These are phyloP conservation scores for Cyprinella venusta DNA, from an alignment of 2,797 vertebrate species.

Conservation along the genomic window DNA sequence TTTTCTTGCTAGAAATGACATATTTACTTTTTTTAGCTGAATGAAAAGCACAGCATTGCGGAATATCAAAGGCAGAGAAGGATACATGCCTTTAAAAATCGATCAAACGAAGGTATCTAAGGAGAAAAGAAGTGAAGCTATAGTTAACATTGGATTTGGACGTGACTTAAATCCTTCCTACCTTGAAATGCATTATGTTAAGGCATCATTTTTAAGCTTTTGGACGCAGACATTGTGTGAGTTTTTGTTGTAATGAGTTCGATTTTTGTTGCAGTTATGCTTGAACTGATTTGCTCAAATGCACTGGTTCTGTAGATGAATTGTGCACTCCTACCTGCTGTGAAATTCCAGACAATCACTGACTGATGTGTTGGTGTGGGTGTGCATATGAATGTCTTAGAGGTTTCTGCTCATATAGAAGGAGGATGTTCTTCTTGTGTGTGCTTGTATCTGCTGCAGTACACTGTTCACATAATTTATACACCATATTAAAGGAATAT, in stretches of 20 bases:
- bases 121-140: not conserved
- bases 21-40: not conserved
- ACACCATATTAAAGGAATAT: not conserved
- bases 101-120: not conserved
- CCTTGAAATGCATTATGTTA: not conserved
- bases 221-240: not conserved
- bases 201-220: not conserved
- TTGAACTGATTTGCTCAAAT: not conserved
- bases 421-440: not conserved
- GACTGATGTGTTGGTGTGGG: constrained; percentile 12
- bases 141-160: not conserved
- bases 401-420: constrained; percentile 2
- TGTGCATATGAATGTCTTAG: constrained; percentile 31
- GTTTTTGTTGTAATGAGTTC: not conserved
- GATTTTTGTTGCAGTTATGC: not conserved
- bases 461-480: constrained; percentile 9
- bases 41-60: not conserved
- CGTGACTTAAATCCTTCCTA: not conserved
- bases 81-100: not conserved
- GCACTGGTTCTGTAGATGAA: constrained; percentile 3
- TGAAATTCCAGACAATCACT: constrained; percentile 12
- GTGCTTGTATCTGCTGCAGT: not conserved
- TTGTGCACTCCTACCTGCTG: constrained; percentile 5
- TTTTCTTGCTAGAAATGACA: rapidly evolving
- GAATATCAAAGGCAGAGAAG: not conserved